phyloP scores from a whole-genome alignment of 2,797 vertebrate species.

The Nyctalus aviator region DNA sequence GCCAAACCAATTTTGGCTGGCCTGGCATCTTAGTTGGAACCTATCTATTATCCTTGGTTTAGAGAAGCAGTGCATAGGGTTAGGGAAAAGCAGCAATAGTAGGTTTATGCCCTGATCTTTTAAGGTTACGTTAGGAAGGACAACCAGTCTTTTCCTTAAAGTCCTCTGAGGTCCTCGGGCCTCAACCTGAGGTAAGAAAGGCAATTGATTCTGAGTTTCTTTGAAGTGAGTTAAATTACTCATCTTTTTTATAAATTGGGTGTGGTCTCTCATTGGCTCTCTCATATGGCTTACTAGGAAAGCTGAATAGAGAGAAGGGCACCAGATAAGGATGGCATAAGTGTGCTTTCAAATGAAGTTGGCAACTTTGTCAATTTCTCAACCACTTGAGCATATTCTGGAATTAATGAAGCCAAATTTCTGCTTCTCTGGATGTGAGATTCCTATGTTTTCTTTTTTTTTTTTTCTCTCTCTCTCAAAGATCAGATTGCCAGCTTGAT shows the following conservation, averaged over 20 bases:
- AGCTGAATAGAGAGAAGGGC: not conserved
- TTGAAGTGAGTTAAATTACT: not conserved
- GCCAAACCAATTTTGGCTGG: too few species aligned
- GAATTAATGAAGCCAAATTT: not conserved
- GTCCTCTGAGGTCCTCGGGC: not conserved
- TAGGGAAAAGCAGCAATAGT: not conserved
- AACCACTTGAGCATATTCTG: not conserved
- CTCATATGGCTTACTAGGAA: not conserved
- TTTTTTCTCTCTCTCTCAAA: too few species aligned
- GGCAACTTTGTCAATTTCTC: not conserved
- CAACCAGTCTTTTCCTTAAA: not conserved
- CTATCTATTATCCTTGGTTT: not conserved
- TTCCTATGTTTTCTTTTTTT: not conserved
- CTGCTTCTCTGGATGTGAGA: not conserved
- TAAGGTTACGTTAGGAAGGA: not conserved
- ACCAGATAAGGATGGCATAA: not conserved
- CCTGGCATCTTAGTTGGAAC: not conserved
- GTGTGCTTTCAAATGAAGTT: not conserved
- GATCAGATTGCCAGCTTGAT: not conserved
- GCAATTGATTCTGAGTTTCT: not conserved
- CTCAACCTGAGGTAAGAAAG: not conserved
- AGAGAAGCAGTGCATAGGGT: not conserved
- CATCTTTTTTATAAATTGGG: not conserved
- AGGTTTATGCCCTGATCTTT: not conserved
- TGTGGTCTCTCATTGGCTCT: not conserved